Conservation (phyloP, 2,113 vertebrate genomes). For the Macaca nemestrina region DNA sequence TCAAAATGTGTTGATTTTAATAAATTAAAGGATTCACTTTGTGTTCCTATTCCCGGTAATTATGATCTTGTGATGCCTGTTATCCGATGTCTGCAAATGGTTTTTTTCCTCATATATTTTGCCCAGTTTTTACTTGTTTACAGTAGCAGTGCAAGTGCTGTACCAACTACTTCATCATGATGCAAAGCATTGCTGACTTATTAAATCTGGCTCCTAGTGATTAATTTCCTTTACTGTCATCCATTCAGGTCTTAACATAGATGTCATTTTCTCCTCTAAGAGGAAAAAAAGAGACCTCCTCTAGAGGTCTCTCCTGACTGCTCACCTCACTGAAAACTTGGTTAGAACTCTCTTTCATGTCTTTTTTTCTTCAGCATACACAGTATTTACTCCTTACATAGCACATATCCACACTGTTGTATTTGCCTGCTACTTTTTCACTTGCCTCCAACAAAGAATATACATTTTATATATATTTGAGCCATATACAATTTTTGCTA, state of each 20-base stretch:
- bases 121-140: background rate
- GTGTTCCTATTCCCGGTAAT: background rate
- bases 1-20: background rate
- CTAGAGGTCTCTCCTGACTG: background rate
- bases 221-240: background rate
- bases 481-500: background rate
- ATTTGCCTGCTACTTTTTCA: background rate
- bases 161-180: background rate
- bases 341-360: background rate
- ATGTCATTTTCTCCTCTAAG: background rate
- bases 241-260: background rate
- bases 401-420: background rate
- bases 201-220: background rate
- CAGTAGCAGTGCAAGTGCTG: background rate
- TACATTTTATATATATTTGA: background rate
- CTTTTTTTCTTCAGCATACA: background rate
- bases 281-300: too few relatives aligned
- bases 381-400: background rate
- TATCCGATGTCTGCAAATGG: background rate
- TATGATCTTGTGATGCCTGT: background rate
- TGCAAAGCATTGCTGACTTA: background rate
- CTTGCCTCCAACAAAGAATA: background rate
- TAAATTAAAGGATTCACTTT: background rate
- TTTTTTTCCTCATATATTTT: background rate
- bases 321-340: background rate